phyloP scores from a whole-genome alignment of 2,888 invertebrate species.

The Heliconius ismenius region DNA sequence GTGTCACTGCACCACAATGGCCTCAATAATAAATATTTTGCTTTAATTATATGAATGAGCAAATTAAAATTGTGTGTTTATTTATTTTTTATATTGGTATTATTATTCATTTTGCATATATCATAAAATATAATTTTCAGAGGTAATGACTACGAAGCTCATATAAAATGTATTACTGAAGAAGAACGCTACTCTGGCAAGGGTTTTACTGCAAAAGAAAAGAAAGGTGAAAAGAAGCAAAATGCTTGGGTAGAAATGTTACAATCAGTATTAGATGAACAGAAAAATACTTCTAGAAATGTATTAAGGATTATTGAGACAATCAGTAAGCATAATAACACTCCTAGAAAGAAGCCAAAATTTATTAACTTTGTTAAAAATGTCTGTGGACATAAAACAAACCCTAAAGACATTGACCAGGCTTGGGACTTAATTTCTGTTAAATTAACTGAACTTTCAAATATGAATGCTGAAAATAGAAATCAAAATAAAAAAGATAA shows the following conservation, averaged over 20 bases:
- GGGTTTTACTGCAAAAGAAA: constrained; percentile 87
- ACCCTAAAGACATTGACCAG: constrained; percentile 82
- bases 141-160: constrained; percentile 87
- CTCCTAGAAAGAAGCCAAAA: constrained; percentile 92
- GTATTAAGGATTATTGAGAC: constrained; percentile 84
- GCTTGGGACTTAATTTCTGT: constrained; percentile 85
- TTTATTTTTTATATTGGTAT: background rate
- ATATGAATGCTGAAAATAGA: constrained; percentile 52
- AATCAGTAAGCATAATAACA: constrained; percentile 88
- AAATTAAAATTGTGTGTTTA: background rate
- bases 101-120: background rate
- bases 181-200: constrained; percentile 94
- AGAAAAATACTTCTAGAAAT: constrained; percentile 78
- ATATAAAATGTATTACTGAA: constrained; percentile 93
- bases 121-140: constrained; percentile 68
- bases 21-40: background rate
- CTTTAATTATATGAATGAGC: no score
- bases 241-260: constrained; percentile 90
- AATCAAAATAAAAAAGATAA: constrained; percentile 58
- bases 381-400: constrained; percentile 82
- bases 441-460: constrained; percentile 77
- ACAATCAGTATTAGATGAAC: constrained; percentile 83
- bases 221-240: constrained; percentile 94
- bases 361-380: constrained; percentile 89
- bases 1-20: background rate